Conservation (phyloP, 2,888 invertebrate species). For the Nymphalis c-album region DNA sequence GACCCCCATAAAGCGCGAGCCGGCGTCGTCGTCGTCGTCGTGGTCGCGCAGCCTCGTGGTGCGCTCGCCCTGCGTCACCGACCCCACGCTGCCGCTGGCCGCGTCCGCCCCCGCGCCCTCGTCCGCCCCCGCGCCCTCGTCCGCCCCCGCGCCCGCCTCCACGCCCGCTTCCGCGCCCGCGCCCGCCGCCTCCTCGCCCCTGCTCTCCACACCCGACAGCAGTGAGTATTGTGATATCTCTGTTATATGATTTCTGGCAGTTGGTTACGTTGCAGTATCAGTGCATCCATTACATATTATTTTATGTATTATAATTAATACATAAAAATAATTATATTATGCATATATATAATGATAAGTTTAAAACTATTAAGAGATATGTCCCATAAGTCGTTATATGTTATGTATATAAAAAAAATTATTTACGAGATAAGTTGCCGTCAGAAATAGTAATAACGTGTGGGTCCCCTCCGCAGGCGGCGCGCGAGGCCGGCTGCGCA, state of each 20-base stretch:
- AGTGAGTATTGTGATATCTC: constrained; percentile 46
- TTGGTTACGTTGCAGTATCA: too few relatives aligned
- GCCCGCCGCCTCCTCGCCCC: constrained; percentile 34
- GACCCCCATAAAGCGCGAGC: constrained; percentile 73
- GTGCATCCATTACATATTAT: too few relatives aligned
- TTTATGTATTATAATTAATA: too few relatives aligned
- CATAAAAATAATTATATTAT: too few relatives aligned
- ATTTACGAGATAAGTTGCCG: too few relatives aligned
- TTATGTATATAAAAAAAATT: too few relatives aligned
- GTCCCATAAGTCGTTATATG: too few relatives aligned
- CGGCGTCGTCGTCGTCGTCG: constrained; percentile 40
- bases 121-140: constrained; percentile 42
- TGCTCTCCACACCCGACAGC: constrained; percentile 60
- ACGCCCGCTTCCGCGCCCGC: constrained; percentile 28
- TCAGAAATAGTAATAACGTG: neutral
- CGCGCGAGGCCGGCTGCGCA: constrained; percentile 79
- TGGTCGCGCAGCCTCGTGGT: constrained; percentile 48
- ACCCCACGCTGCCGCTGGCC: constrained; percentile 68
- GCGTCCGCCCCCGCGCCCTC: constrained; percentile 36
- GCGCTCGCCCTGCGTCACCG: constrained; percentile 68
- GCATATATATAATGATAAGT: too few relatives aligned
- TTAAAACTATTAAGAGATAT: too few relatives aligned
- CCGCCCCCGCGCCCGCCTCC: constrained; percentile 32
- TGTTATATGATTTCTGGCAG: too few relatives aligned
- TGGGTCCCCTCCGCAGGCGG: constrained; percentile 44